Percentiles rank a stretch among this genome's conserved stretches.
Conservation (phyloP, 2,797 vertebrate species). For the Cryptoprocta ferox region DNA sequence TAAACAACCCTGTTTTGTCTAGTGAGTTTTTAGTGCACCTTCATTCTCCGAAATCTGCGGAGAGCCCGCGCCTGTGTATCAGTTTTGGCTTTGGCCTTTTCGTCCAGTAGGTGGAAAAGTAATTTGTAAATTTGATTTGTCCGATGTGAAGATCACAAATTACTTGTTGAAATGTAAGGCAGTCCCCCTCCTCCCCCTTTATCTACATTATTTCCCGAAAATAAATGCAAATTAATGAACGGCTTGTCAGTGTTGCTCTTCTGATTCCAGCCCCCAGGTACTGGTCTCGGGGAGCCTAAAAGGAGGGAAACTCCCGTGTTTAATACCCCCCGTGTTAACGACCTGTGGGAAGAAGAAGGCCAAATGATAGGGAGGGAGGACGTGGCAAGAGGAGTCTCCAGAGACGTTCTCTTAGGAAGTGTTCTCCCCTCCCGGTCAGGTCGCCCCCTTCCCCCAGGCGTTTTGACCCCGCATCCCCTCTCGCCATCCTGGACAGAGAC, state of each 20-base stretch:
- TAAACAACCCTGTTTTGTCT: slow-evolving; percentile 69
- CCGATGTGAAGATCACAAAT: slow-evolving; percentile 82
- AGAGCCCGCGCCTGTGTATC: slow-evolving; percentile 88
- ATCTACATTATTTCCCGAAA: slow-evolving; percentile 79
- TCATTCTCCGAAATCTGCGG: slow-evolving; percentile 66
- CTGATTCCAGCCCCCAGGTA: slow-evolving; percentile 61
- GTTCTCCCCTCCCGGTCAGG: neutral
- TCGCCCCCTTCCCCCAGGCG: neutral
- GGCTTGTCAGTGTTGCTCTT: slow-evolving; percentile 81
- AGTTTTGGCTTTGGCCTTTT: slow-evolving; percentile 85
- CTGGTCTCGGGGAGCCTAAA: neutral
- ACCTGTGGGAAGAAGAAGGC: slow-evolving; percentile 31
- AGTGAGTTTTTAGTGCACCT: slow-evolving; percentile 79
- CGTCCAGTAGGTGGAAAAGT: slow-evolving; percentile 79
- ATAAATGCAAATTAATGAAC: slow-evolving; percentile 87
- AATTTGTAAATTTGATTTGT: slow-evolving; percentile 82
- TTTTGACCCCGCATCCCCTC: slow-evolving; percentile 64
- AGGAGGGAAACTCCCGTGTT: neutral
- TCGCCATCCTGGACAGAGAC: slow-evolving; percentile 65
- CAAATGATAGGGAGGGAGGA: slow-evolving; percentile 11
- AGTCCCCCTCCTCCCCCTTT: slow-evolving; percentile 54
- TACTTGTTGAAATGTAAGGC: slow-evolving; percentile 87
- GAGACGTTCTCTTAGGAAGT: slow-evolving; percentile 8
- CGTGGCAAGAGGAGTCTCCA: neutral
- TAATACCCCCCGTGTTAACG: slow-evolving; percentile 53